Evolutionary conservation across 2,797 vertebrate genomes (phyloP).

Genomic region (Ciconia nigra): DNA sequence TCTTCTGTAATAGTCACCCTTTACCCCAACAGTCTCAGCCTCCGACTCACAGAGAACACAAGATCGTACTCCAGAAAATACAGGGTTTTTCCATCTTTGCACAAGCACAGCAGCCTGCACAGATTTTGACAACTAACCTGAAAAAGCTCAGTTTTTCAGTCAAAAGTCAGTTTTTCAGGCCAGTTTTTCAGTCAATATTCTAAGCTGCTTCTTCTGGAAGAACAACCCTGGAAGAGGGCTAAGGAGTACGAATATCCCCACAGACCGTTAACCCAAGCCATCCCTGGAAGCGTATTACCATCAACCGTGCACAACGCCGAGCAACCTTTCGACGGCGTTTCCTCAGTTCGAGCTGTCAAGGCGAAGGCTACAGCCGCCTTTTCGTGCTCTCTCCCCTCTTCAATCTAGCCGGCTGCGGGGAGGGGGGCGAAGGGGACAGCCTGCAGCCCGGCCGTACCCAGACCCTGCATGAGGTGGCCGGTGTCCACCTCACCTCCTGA

Average conservation of each 20-base stretch:
- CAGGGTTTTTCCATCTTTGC: background rate
- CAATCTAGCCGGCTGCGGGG: background rate
- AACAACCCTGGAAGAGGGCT: background rate
- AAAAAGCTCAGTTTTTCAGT: background rate
- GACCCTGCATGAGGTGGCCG: background rate
- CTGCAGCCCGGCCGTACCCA: background rate
- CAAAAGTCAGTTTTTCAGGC: too few relatives aligned
- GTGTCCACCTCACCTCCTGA: background rate
- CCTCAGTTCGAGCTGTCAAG: background rate
- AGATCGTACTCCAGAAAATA: background rate
- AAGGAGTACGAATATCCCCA: fast-evolving
- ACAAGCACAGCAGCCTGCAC: background rate
- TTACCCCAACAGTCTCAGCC: background rate
- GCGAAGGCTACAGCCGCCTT: fast-evolving
- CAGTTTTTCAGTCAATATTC: too few relatives aligned
- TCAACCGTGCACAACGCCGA: background rate
- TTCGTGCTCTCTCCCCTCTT: background rate
- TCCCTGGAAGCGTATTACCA: fast-evolving
- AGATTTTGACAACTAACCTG: background rate
- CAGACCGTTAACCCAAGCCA: background rate
- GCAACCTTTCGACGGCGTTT: background rate
- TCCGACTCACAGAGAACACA: background rate
- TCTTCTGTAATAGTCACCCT: background rate
- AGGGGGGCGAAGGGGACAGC: background rate
- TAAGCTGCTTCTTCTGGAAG: background rate